These are phyloP conservation scores for Conger conger DNA, from an alignment of 2,113 vertebrate species.

Conservation along the genomic window DNA sequence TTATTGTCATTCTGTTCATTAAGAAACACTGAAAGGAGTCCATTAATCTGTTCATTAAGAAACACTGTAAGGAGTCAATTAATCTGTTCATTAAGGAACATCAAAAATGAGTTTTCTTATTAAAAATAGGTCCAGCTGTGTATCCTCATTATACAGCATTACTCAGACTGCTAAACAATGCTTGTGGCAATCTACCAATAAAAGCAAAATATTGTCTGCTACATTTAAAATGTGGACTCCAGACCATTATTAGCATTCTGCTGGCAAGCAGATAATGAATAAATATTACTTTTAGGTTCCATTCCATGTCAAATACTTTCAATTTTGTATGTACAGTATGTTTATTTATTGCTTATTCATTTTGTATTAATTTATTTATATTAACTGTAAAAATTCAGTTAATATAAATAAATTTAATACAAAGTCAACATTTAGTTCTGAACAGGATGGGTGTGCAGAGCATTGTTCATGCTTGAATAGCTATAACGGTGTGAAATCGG, in stretches of 20 bases:
- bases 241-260: slow-evolving; percentile 59
- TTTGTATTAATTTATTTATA: neutral
- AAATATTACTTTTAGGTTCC: slow-evolving; percentile 63
- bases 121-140: slow-evolving; percentile 78
- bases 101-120: slow-evolving; percentile 76
- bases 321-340: slow-evolving; percentile 56
- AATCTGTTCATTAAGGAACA: slow-evolving; percentile 77
- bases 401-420: neutral
- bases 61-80: slow-evolving; percentile 72
- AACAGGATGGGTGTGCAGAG: slow-evolving; percentile 69
- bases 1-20: slow-evolving; percentile 66
- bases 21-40: slow-evolving; percentile 71
- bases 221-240: slow-evolving; percentile 63
- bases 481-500: slow-evolving; percentile 73
- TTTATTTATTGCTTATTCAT: neutral
- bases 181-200: slow-evolving; percentile 66
- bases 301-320: slow-evolving; percentile 65
- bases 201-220: slow-evolving; percentile 31
- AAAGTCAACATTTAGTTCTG: slow-evolving; percentile 49
- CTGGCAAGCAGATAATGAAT: slow-evolving; percentile 68
- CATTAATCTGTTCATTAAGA: slow-evolving; percentile 75
- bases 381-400: too few relatives aligned
- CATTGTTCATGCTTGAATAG: slow-evolving; percentile 67
- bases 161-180: slow-evolving; percentile 64
- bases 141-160: slow-evolving; percentile 66